Base-by-base conservation (phyloP, 1,140 invertebrate species). In the Macrocentrus cingulum region DNA sequence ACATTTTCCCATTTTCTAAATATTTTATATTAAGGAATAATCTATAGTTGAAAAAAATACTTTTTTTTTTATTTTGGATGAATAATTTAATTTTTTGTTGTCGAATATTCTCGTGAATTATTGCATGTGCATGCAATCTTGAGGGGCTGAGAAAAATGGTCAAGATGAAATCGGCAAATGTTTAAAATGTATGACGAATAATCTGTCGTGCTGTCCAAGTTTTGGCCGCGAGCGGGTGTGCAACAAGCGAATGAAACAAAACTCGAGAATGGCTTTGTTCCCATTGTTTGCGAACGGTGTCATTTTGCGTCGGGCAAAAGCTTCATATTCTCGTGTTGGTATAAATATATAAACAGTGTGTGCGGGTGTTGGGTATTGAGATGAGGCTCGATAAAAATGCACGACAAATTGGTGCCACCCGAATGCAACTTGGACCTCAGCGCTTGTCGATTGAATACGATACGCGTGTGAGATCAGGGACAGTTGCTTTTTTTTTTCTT, bases 161-260 rank as follows among this genome's bases (percentile, higher is more conserved):
- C 62, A 59, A 77, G 74, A 76, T 76, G 74, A 75, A 71, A 76
- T 75, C 74, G 69, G 68, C 61, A 50, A 66, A 66, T 63, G 61
- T 70, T 36, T 66, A 73, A 75, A 74, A 75, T 75, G 68, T 68
- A 72, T 75, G 73, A 77, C 71, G 75, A 75, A 77, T 75, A 75
- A 75, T 66, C 61, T 65, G 39, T 65, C 65, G 60, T 72, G 73
- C 75, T 70, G 67, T 66, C 65, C 62, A 39, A 22, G n/a, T n/a
- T n/a, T n/a, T n/a, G n/a, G n/a, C n/a, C 19, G 22, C 19, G 32
- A 36, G 37, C 32, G 23, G 32, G 49, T 7, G 59, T n/a, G n/a
- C n/a, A n/a, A n/a, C n/a, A n/a, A n/a, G n/a, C n/a, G 71, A 75
- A 75, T 75, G 74, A 76, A 75, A 74, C 73, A 76, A 75, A 76